phyloP scores from a whole-genome alignment of 2,797 vertebrate species.

The Scyliorhinus canicula region DNA sequence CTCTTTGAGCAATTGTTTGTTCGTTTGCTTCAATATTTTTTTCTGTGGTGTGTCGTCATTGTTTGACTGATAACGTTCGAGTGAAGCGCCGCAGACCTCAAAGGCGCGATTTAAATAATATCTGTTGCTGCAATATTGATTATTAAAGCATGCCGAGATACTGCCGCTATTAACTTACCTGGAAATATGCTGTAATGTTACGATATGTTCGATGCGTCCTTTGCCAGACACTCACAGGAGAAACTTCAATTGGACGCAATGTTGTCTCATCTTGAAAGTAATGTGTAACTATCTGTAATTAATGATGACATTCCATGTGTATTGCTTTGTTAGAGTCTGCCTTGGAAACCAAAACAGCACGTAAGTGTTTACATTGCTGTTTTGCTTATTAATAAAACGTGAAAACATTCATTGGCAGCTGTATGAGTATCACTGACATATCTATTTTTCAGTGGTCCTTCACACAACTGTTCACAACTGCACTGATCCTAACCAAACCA shows the following conservation, averaged over 20 bases:
- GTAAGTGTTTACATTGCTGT: background rate
- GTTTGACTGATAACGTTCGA: too few species aligned
- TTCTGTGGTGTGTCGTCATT: too few species aligned
- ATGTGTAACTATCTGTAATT: background rate
- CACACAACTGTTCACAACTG: background rate
- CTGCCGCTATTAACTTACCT: too few species aligned
- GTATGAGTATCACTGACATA: background rate
- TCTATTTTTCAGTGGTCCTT: too few species aligned
- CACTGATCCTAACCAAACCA: background rate
- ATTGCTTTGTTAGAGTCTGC: background rate
- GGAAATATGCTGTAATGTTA: too few species aligned
- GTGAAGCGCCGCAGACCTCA: too few species aligned
- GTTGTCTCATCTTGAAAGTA: background rate
- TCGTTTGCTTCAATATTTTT: too few species aligned
- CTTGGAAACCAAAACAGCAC: background rate
- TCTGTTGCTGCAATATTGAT: background rate
- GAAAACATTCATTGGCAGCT: background rate
- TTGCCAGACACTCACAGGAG: background rate
- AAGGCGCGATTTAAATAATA: background rate
- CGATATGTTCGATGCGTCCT: too few species aligned
- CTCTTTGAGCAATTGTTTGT: too few species aligned
- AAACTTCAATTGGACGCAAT: background rate
- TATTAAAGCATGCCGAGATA: too few species aligned
- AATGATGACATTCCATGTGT: background rate
- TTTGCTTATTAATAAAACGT: too few species aligned